These are phyloP conservation scores for Moxostoma hubbsi DNA, from an alignment of 2,797 vertebrate species.

Conservation along the genomic window DNA sequence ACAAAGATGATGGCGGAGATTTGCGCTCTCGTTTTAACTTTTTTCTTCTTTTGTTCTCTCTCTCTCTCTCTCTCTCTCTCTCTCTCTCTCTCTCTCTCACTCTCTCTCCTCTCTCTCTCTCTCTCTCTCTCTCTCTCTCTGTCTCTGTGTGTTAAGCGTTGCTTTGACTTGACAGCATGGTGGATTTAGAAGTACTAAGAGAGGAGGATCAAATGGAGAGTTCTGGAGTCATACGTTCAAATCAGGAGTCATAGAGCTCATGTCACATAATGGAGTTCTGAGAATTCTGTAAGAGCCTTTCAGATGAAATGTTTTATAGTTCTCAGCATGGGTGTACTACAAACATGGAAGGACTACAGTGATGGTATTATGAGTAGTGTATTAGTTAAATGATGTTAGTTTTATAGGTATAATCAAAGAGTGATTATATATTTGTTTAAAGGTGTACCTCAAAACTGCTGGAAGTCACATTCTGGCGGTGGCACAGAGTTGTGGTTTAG, in stretches of 20 bases:
- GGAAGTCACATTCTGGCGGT: too few species aligned
- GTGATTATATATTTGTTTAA: too few species aligned
- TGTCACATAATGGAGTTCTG: constrained; percentile 17
- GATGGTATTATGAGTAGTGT: not conserved
- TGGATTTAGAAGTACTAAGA: constrained; percentile 46
- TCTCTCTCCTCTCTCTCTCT: not conserved
- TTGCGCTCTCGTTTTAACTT: constrained; percentile 15
- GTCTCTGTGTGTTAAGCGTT: constrained; percentile 19
- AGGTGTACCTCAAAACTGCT: too few species aligned
- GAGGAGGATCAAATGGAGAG: constrained; percentile 36
- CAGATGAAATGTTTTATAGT: constrained; percentile 23
- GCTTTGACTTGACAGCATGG: constrained; percentile 39
- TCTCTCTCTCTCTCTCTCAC: not conserved
- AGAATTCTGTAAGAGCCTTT: constrained; percentile 33
- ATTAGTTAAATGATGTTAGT: not conserved
- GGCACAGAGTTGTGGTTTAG: too few species aligned
- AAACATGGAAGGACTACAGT: not conserved
- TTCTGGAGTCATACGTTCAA: constrained; percentile 36
- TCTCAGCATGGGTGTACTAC: constrained; percentile 24
- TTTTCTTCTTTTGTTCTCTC: constrained; percentile 5
- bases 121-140: not conserved
- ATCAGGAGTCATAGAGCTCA: constrained; percentile 30
- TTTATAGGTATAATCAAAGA: too few species aligned
- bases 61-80: not conserved
- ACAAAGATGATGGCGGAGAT: constrained; percentile 1